A percentile compares a stretch with the other conserved stretches of the same genome.
Evolutionary conservation across 37 sponge, comb jelly and placozoan genomes (phyloP).

Genomic region (Dysidea cf. avara): DNA sequence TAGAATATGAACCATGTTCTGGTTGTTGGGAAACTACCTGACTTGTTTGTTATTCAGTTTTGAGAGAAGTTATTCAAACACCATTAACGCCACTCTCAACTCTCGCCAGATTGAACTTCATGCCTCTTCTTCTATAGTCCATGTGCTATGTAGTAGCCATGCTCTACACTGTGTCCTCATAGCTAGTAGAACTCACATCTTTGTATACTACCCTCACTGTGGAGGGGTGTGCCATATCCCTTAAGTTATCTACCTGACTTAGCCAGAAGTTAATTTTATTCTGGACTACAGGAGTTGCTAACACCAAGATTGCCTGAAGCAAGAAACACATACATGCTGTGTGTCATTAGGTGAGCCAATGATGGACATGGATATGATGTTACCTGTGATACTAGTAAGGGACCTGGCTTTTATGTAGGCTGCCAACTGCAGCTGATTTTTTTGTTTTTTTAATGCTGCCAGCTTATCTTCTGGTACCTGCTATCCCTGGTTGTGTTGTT

Average conservation of each 20-base stretch:
- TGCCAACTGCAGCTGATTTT: too few species aligned
- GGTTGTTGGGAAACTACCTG: conserved; percentile 1
- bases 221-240: conserved; percentile 5
- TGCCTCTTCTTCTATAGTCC: not conserved
- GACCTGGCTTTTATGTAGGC: not conserved
- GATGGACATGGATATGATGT: conserved; percentile 26
- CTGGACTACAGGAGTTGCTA: not conserved
- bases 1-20: conserved; percentile 20
- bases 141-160: conserved; percentile 1
- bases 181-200: conserved; percentile 16
- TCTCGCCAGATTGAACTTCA: conserved; percentile 34
- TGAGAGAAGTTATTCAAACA: not conserved
- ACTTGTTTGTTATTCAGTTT: not conserved
- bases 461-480: too few species aligned
- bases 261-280: conserved; percentile 20
- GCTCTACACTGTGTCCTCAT: too few species aligned
- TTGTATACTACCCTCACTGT: conserved; percentile 15
- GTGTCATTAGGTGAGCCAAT: conserved; percentile 15
- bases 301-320: conserved; percentile 5
- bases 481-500: too few species aligned
- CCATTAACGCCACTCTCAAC: conserved; percentile 7
- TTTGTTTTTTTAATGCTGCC: too few species aligned
- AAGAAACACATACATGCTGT: conserved; percentile 11
- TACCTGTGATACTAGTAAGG: conserved; percentile 22
- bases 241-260: not conserved